Base-by-base conservation (phyloP, 2,797 vertebrate genomes). In the Clarias fuscus region DNA sequence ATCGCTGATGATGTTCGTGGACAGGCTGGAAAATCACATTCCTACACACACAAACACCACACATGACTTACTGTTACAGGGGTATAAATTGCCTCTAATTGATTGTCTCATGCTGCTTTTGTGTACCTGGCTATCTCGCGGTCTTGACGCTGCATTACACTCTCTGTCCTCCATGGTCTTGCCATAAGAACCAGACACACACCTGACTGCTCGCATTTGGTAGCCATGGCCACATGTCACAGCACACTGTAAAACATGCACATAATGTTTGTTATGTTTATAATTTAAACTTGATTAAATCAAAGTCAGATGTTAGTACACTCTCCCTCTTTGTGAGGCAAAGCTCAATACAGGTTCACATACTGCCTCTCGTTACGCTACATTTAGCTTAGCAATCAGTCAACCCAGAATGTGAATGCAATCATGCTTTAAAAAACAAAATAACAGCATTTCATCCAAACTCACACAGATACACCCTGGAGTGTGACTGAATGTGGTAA, bases 191-290 rank as follows among this genome's bases (percentile, higher is more conserved):
- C 95, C 96, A 0, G 92, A 94, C 72, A 98, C 94, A 84, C 98
- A 99, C 82, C 93, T 94, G 37, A 99, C 97, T 7, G 96, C 96
- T 78, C 98, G 96, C 91, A 96, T 94, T 93, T 97, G 97, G 93
- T 97, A 97, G 5, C 98, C 97, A 0, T 90, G 96, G 67, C 97
- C 97, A 87, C 98, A 99, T 0, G 96, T 97, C 84, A 96, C 96
- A 4, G 96, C 85, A 90, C 98, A 99, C 98, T 99, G 93, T 79
- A 87, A 56, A 90, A 80, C n/a, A 68, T 73, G 61, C 80, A 84
- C 75, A 90, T 24, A 40, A 80, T 22, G 48, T 58, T 15, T 37
- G 30, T 22, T 77, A 59, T 59, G 30, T 58, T 58, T 58, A 33
- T 15, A 3, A 79, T n/a, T 64, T 15, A 8, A 80, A 80, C 77